Percentiles rank a stretch among this genome's conserved stretches.
Evolutionary conservation across 2,888 invertebrate genomes (phyloP).

Genomic region (Agrochola lota): DNA sequence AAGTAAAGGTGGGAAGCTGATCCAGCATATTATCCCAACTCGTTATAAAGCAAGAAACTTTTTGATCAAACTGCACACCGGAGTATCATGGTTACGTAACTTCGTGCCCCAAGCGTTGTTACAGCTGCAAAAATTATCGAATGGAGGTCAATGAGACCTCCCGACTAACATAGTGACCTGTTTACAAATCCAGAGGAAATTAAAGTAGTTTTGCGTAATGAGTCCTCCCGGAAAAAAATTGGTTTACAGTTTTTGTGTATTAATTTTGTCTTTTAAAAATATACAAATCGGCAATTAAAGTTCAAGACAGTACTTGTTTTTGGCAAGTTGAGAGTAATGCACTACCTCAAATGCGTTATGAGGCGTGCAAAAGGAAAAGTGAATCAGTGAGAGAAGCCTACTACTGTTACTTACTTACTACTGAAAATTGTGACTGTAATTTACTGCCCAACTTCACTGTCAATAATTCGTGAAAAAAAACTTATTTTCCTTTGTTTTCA

Average conservation of each 20-base stretch:
- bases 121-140: slow-evolving; percentile 60
- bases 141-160: slow-evolving; percentile 48
- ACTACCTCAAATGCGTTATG: too few relatives aligned
- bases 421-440: neutral
- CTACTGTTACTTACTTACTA: neutral
- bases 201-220: slow-evolving; percentile 20
- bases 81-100: slow-evolving; percentile 55
- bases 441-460: too few relatives aligned
- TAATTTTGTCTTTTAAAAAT: neutral
- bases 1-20: slow-evolving; percentile 62
- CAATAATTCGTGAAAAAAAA: too few relatives aligned
- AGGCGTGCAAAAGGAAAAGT: too few relatives aligned
- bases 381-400: neutral
- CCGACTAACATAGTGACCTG: slow-evolving; percentile 13
- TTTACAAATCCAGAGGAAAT: slow-evolving; percentile 44
- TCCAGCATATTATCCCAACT: slow-evolving; percentile 66
- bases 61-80: slow-evolving; percentile 58
- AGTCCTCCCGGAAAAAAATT: too few relatives aligned
- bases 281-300: neutral
- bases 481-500: too few relatives aligned
- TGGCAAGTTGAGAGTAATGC: too few relatives aligned
- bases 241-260: neutral
- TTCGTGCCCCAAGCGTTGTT: slow-evolving; percentile 44
- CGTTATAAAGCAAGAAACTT: slow-evolving; percentile 66
- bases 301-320: too few relatives aligned